Evolutionary conservation across 1,140 invertebrate genomes (phyloP).

Genomic region (Zaprionus gabonicus): DNA sequence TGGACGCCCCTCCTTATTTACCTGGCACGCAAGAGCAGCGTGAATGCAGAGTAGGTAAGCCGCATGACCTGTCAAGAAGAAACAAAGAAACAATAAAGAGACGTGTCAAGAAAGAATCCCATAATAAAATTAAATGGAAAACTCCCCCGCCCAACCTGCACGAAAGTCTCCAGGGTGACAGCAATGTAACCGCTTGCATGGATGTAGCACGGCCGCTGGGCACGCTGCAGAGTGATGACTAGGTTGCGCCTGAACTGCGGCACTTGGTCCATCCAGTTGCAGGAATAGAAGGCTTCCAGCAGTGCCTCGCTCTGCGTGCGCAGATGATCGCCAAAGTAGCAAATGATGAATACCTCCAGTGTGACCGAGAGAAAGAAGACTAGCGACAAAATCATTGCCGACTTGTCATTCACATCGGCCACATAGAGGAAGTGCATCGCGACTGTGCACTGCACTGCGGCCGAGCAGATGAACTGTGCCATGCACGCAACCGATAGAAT

Average conservation of each 20-base stretch:
- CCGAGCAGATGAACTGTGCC: slow-evolving; percentile 71
- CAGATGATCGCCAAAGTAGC: slow-evolving; percentile 72
- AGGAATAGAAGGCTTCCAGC: slow-evolving; percentile 69
- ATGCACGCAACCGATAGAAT: slow-evolving; percentile 67
- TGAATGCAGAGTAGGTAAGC: slow-evolving; percentile 64
- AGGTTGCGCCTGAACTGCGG: slow-evolving; percentile 54
- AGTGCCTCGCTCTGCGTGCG: slow-evolving; percentile 58
- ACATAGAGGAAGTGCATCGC: slow-evolving; percentile 72
- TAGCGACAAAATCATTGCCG: slow-evolving; percentile 63
- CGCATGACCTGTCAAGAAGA: slow-evolving; percentile 44
- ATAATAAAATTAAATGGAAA: too few species aligned
- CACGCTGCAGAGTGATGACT: slow-evolving; percentile 59
- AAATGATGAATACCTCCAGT: slow-evolving; percentile 72
- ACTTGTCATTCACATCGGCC: slow-evolving; percentile 55
- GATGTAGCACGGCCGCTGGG: slow-evolving; percentile 50
- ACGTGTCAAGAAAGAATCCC: background rate
- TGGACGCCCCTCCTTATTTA: slow-evolving; percentile 2
- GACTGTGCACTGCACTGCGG: slow-evolving; percentile 70
- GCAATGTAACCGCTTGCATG: slow-evolving; percentile 63
- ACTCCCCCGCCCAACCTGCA: slow-evolving; percentile 37
- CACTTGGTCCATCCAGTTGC: slow-evolving; percentile 71
- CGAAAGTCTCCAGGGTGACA: slow-evolving; percentile 69
- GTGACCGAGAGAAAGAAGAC: slow-evolving; percentile 75
- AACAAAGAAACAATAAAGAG: background rate
- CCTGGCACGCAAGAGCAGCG: slow-evolving; percentile 57